These are phyloP conservation scores for Pyrochroa serraticornis DNA, from an alignment of 2,888 invertebrate genomes.

Conservation along the genomic window DNA sequence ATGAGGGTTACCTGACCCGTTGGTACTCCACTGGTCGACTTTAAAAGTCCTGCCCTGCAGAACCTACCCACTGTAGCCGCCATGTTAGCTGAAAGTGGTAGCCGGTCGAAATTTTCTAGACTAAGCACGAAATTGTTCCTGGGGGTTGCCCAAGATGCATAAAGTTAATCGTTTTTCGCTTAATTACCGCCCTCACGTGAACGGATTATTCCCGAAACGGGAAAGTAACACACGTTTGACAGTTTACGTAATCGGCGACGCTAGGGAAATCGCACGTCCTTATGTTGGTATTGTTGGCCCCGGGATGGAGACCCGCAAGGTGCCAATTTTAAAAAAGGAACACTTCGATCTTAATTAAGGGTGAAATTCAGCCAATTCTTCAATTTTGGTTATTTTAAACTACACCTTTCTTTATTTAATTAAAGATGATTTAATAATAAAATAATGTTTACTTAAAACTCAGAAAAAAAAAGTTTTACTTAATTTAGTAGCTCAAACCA, in stretches of 20 bases:
- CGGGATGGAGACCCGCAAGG: too few relatives aligned
- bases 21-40: conserved; percentile 70
- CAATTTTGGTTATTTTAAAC: too few relatives aligned
- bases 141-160: background rate
- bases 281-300: too few relatives aligned
- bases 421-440: too few relatives aligned
- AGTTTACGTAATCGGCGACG: conserved; percentile 49
- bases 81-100: conserved; percentile 68
- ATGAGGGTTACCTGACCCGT: conserved; percentile 71
- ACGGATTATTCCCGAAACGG: conserved; percentile 16
- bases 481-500: too few relatives aligned
- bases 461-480: too few relatives aligned
- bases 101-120: conserved; percentile 6
- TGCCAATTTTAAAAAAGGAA: too few relatives aligned
- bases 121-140: background rate
- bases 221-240: conserved; percentile 43
- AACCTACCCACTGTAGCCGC: conserved; percentile 87
- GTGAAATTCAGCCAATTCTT: too few relatives aligned
- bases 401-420: too few relatives aligned
- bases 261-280: background rate
- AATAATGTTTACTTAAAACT: too few relatives aligned
- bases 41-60: conserved; percentile 83
- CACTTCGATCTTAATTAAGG: too few relatives aligned
- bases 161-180: conserved; percentile 10
- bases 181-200: conserved; percentile 6